Evolutionary conservation across 2,888 invertebrate species (phyloP).

Genomic region (Panzeria rudis): DNA sequence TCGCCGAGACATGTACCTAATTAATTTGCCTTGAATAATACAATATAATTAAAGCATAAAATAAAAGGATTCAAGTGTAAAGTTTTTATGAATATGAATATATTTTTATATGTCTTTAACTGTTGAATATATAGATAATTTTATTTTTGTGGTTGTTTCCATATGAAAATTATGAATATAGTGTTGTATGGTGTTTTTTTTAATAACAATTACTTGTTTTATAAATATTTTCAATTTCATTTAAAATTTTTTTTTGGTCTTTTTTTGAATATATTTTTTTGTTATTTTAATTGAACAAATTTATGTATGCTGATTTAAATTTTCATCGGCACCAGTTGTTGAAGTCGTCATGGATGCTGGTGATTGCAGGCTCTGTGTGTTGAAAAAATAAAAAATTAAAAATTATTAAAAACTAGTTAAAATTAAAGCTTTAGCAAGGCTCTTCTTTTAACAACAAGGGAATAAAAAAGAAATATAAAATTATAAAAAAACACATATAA

Average conservation of each 20-base stretch:
- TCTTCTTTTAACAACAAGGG: conserved; percentile 40
- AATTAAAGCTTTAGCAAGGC: conserved; percentile 16
- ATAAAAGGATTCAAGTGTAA: conserved; percentile 30
- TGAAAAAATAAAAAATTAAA: conserved; percentile 74
- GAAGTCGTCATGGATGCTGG: conserved; percentile 85
- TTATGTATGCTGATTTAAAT: conserved; percentile 87
- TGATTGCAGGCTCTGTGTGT: conserved; percentile 89
- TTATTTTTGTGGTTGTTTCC: conserved; percentile 29
- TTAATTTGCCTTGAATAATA: background rate
- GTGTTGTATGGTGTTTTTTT: conserved; percentile 24
- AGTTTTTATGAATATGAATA: conserved; percentile 55
- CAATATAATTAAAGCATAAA: conserved; percentile 23
- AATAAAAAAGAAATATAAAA: conserved; percentile 41
- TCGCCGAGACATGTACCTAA: background rate
- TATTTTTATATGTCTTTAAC: conserved; percentile 50
- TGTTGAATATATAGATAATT: conserved; percentile 60
- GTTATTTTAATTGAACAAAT: conserved; percentile 70
- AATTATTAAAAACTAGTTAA: conserved; percentile 65
- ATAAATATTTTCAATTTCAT: conserved; percentile 56
- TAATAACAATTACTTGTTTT: conserved; percentile 55
- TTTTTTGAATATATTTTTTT: conserved; percentile 56
- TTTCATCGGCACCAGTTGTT: conserved; percentile 89
- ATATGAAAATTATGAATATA: conserved; percentile 68
- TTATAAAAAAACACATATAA: conserved; percentile 65
- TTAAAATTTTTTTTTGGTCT: conserved; percentile 60